Base-by-base conservation (phyloP, 2,797 vertebrate species). In the Hyperoplus immaculatus region DNA sequence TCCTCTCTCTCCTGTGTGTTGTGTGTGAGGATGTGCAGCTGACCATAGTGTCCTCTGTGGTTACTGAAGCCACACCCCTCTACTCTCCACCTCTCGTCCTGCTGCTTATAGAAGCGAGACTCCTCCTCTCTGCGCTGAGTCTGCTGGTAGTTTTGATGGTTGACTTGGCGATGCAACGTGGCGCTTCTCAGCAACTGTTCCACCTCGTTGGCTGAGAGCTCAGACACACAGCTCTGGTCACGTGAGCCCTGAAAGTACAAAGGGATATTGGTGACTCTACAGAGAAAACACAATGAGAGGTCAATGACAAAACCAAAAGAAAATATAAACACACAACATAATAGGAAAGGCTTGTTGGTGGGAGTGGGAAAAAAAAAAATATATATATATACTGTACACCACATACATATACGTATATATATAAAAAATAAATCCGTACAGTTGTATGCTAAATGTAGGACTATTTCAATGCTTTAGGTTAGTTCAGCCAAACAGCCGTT, bases 191-290 rank as follows among this genome's bases (percentile, higher is more conserved):
- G 86, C 41, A 97, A 88, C 15, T 96, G 94, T 51, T 96, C 95
- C 69, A 97, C 96, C 64, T 97, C 97, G 1, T 90, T 76, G 14
- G 96, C 93, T 4, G 95, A 96, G 56, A 97, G 95, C 75, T 94
- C 93, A 18, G 95, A 93, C 0, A 92, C 81, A 51, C 88, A 8
- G 9, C 54, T 77, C 53, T 29, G 73, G 29, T 83, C 95, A 78
- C 59, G 51, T 62, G 87, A 90, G 1, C 58, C 77, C 89, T 93
- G 0, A 12, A 72, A 57, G 10, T 16, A 49, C 10, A 84, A 62
- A 69, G 5, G 7, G 69, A 58, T 12, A n/a, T 11, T 8, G 14
- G 4, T 61, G 6, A 45, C 5, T 38, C 3, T 39, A 8, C 29
- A 69, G 45, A 3, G 29, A 38, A 16, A 45, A 42, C 18, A 59